Evolutionary conservation across 2,888 invertebrate genomes (phyloP).

Genomic region (Eupithecia subumbrata): DNA sequence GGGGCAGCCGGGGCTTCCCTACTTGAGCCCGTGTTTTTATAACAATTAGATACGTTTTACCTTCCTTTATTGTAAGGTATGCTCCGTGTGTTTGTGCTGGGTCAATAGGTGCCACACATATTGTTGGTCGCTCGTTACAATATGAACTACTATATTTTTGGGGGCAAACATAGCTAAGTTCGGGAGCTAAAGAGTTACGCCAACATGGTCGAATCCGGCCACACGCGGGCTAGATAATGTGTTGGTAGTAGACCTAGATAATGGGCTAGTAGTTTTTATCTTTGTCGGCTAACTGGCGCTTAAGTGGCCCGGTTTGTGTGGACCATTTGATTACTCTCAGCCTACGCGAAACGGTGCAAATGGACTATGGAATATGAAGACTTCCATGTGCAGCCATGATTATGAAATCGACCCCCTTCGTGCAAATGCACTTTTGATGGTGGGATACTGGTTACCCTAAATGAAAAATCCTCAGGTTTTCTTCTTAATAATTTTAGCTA

Average conservation of each 20-base stretch:
- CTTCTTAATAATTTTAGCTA: no score
- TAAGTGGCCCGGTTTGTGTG: conserved; percentile 35
- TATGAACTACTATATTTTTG: conserved; percentile 76
- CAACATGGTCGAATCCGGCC: conserved; percentile 54
- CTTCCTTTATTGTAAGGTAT: conserved; percentile 70
- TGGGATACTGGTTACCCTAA: no score
- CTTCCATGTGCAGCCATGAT: no score
- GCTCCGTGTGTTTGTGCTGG: conserved; percentile 67
- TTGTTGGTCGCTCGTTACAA: conserved; percentile 76
- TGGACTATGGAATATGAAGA: neutral
- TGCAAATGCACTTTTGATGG: no score
- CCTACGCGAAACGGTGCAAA: conserved; percentile 13
- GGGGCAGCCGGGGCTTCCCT: conserved; percentile 12
- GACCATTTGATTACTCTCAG: conserved; percentile 29
- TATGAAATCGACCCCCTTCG: no score
- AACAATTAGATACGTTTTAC: conserved; percentile 81
- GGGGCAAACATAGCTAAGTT: conserved; percentile 57
- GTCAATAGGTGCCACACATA: conserved; percentile 66
- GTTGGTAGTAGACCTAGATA: conserved; percentile 26
- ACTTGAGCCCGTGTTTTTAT: conserved; percentile 74
- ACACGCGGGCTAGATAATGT: conserved; percentile 39
- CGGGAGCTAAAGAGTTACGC: conserved; percentile 68
- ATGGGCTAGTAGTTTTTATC: conserved; percentile 23
- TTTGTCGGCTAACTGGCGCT: conserved; percentile 32
- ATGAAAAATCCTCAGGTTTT: no score